These are phyloP conservation scores for Leptinotarsa tumamoca DNA, from an alignment of 2,888 invertebrate genomes.

Conservation along the genomic window DNA sequence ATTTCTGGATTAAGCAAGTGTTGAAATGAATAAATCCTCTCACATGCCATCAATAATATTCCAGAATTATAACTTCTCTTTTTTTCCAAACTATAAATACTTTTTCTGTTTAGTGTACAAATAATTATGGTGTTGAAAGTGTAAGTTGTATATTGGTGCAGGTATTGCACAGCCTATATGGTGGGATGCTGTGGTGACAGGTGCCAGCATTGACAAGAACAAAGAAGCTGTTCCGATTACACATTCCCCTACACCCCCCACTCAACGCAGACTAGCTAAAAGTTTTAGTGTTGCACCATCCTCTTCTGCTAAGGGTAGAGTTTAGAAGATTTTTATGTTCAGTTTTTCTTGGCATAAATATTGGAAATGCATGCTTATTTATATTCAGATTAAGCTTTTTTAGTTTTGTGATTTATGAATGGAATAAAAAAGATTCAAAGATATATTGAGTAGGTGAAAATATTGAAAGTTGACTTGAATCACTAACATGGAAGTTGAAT, in stretches of 20 bases:
- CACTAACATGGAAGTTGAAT: too few relatives aligned
- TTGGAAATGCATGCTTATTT: too few relatives aligned
- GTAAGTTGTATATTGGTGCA: constrained; percentile 51
- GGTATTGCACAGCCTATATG: constrained; percentile 68
- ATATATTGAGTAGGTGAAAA: too few relatives aligned
- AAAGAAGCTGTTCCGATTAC: constrained; percentile 62
- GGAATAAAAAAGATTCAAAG: too few relatives aligned
- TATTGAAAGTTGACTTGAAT: too few relatives aligned
- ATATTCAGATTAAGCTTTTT: too few relatives aligned
- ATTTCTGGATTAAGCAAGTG: neutral
- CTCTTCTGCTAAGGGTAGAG: constrained; percentile 72
- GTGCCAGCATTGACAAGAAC: constrained; percentile 64
- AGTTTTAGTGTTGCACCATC: constrained; percentile 91
- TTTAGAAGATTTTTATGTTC: constrained; percentile 33
- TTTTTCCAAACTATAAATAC: neutral
- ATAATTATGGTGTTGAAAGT: neutral
- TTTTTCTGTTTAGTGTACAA: constrained; percentile 17
- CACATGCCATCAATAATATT: neutral
- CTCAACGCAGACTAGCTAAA: constrained; percentile 89
- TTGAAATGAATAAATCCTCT: constrained; percentile 5
- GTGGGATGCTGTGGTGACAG: constrained; percentile 67
- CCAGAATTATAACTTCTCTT: neutral
- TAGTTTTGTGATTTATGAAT: too few relatives aligned
- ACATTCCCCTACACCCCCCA: constrained; percentile 84
- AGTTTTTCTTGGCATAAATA: neutral